phyloP scores from a whole-genome alignment of 2,797 vertebrate species.

The Sebastes melanostomus region DNA sequence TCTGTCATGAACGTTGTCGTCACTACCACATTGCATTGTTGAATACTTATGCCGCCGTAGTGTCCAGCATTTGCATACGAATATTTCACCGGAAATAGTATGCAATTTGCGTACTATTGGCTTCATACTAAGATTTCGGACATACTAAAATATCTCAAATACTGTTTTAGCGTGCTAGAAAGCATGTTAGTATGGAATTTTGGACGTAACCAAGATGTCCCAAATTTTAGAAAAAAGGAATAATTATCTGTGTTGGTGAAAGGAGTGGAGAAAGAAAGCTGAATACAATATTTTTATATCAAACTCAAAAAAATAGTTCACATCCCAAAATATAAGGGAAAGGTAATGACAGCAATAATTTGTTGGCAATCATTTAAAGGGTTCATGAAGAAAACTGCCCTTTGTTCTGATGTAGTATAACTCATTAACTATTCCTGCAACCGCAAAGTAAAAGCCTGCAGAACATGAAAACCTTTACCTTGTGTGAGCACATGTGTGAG shows the following conservation, averaged over 20 bases:
- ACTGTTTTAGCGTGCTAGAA: too few relatives aligned
- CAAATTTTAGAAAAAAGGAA: not conserved
- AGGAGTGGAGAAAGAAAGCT: not conserved
- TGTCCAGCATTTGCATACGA: too few relatives aligned
- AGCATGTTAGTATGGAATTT: too few relatives aligned
- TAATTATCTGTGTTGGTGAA: not conserved
- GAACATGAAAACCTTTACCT: slow-evolving; percentile 21
- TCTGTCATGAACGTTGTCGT: too few relatives aligned
- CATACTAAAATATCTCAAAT: too few relatives aligned
- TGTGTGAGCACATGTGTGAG: not conserved
- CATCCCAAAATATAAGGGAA: not conserved
- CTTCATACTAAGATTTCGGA: too few relatives aligned
- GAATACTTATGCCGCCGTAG: too few relatives aligned
- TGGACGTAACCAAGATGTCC: too few relatives aligned
- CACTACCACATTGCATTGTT: too few relatives aligned
- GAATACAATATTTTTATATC: not conserved
- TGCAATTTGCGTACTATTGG: too few relatives aligned
- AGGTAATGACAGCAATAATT: not conserved
- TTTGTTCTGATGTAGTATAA: slow-evolving; percentile 22
- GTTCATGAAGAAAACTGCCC: not conserved
- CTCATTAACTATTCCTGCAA: slow-evolving; percentile 44
- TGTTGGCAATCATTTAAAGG: not conserved
- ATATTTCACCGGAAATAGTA: too few relatives aligned
- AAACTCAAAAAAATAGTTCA: not conserved
- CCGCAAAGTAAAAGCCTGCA: not conserved